Base-by-base conservation (phyloP, 2,113 vertebrate species). In the Campylomormyrus tamandua region DNA sequence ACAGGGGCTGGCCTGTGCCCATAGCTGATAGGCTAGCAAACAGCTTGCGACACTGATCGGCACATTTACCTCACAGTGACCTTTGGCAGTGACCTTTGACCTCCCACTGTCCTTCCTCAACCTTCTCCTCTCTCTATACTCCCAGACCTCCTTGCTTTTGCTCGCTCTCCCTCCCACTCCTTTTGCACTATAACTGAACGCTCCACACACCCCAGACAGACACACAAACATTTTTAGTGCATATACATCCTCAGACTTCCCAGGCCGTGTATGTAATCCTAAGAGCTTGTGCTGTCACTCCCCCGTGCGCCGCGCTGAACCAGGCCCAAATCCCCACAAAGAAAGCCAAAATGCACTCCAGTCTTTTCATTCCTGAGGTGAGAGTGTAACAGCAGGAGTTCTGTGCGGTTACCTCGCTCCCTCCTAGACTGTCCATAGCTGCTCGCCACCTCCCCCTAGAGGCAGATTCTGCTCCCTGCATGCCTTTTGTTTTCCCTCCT, bases 371-470 rank as follows among this genome's bases (percentile, higher is more conserved):
- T 15, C 31, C 83, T 49, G 70, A 85, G 45, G 83, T 31, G n/a
- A 87, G 27, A 52, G 85, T 87, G 24, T 35, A 52, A 21, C 27
- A 87, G 48, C 5, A 13, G 85, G 49, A 87, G 48, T 21, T 48
- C 50, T 31, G 83, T 27, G 45, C 5, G 48, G 39, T 31, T 46
- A 50, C 27, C 39, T 46, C 39, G 52, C 83, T 49, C 10, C 62
- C 53, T 48, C 50, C 48, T 62, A 21, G 45, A 42, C 45, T 83
- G 83, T 42, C 46, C 90, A 96, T 93, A 92, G 35, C 92, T 97
- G 95, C 96, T 97, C 97, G 95, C 97, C 96, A 95, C 96, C 96
- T 93, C 96, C 97, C 96, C 96, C 96, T 95, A 96, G 92, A 96
- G 96, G 96, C 91, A 50, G 93, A 62, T 19, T 53, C 52, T 70